These are phyloP conservation scores for Stenolophus ochropezus DNA, from an alignment of 2,888 invertebrate species.

Conservation along the genomic window DNA sequence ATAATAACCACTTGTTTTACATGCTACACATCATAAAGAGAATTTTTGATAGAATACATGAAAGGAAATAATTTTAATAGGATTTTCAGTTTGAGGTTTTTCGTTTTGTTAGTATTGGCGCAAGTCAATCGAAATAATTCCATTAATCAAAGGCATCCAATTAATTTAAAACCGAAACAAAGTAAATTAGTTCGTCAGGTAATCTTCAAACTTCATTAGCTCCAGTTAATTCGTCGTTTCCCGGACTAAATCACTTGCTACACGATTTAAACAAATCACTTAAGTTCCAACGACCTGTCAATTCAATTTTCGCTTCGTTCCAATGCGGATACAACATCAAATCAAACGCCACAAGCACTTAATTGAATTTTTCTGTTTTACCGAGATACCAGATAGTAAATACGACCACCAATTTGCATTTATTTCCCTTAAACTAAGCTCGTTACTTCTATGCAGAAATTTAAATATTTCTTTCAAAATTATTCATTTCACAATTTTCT, in stretches of 20 bases:
- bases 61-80: too few relatives aligned
- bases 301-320: constrained; percentile 56
- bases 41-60: too few relatives aligned
- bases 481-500: too few relatives aligned
- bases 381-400: not conserved
- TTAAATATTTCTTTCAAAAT: too few relatives aligned
- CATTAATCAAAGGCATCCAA: constrained; percentile 43
- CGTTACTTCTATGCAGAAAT: too few relatives aligned
- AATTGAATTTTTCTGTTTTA: constrained; percentile 52
- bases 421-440: not conserved
- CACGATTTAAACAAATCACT: constrained; percentile 57
- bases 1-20: too few relatives aligned
- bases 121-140: constrained; percentile 20
- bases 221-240: constrained; percentile 32
- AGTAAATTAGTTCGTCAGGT: constrained; percentile 34
- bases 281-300: constrained; percentile 42
- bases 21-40: too few relatives aligned
- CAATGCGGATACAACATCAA: constrained; percentile 20
- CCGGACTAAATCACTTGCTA: constrained; percentile 24
- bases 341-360: constrained; percentile 11
- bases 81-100: not conserved
- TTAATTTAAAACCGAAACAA: constrained; percentile 37
- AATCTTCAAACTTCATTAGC: constrained; percentile 31
- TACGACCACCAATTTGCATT: not conserved
- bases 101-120: not conserved